phyloP scores from a whole-genome alignment of 2,888 invertebrate genomes.

The Spisula subtruncata region DNA sequence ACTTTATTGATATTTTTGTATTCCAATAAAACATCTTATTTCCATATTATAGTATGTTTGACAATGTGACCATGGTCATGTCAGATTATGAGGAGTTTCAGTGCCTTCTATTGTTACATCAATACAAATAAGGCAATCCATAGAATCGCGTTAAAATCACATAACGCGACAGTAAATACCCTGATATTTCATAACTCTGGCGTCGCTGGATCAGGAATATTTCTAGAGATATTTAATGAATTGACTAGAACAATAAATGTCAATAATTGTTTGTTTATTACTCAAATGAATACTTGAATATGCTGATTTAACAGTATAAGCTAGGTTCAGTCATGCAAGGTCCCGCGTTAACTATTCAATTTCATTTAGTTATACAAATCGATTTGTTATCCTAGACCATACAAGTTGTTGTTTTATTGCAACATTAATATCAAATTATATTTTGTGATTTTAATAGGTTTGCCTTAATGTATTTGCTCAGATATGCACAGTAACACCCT shows the following conservation, averaged over 20 bases:
- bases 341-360: background rate
- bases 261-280: conserved; percentile 8
- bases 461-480: background rate
- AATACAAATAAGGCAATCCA: background rate
- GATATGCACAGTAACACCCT: background rate
- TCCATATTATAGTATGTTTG: conserved; percentile 30
- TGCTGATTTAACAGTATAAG: background rate
- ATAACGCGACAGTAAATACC: conserved; percentile 27
- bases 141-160: background rate
- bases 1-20: background rate
- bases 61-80: conserved; percentile 12
- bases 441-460: background rate
- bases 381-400: background rate
- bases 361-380: background rate
- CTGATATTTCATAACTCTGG: conserved; percentile 24
- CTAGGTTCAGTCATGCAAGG: background rate
- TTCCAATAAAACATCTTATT: conserved; percentile 31
- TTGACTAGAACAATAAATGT: conserved; percentile 25
- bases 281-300: conserved; percentile 4
- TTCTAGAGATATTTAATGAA: conserved; percentile 14
- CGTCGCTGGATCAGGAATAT: conserved; percentile 9
- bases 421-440: background rate
- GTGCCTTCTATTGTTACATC: conserved; percentile 24
- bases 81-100: conserved; percentile 21
- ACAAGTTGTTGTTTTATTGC: background rate